Base-by-base conservation (phyloP, 1,140 invertebrate genomes). In the Pararge aegeria region DNA sequence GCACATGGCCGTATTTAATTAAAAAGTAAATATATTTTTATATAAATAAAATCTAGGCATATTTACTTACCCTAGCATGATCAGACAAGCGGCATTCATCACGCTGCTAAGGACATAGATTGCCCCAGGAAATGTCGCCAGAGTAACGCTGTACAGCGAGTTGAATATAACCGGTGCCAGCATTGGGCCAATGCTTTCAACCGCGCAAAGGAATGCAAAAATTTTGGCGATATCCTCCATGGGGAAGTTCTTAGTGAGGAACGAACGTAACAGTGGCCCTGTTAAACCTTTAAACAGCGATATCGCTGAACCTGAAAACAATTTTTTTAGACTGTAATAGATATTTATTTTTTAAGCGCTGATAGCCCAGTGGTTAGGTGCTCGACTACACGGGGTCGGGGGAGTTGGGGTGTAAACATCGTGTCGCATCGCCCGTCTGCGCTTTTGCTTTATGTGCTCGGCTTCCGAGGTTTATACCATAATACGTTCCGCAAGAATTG, bases 191-290 rank as follows among this genome's bases (percentile, higher is more conserved):
- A 94, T 71, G 7, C 92, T 92, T 80, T 95, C 94, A 10, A 93
- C 66, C 6, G 91, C 90, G 46, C 92, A 91, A 71, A 92, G 90
- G 29, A 94, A 77, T 0, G 93, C 92, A 64, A 94, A 94, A 24
- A 93, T 88, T 79, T 93, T 92, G 78, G 94, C 94, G 57, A 93
- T 83, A 74, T 95, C 94, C 37, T 93, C 90, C 2, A 84, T 49
- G 2, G 92, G 91, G 10, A 94, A 89, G 19, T 92, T 90, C 73
- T 95, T 94, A 0, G 94, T 93, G 13, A 95, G 73, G 52, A 93
- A 90, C 1, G 94, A 91, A 54, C 94, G 89, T 27, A 93, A 90
- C 71, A 94, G 87, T 18, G 94, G 92, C n/a, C 90, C 89, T 12
- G 91, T 77, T 18, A 93, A 80, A 3, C 90, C 91, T 58, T 90